Evolutionary conservation across 1,140 invertebrate genomes (phyloP).

Genomic region (Thalassaphorura encarpata): DNA sequence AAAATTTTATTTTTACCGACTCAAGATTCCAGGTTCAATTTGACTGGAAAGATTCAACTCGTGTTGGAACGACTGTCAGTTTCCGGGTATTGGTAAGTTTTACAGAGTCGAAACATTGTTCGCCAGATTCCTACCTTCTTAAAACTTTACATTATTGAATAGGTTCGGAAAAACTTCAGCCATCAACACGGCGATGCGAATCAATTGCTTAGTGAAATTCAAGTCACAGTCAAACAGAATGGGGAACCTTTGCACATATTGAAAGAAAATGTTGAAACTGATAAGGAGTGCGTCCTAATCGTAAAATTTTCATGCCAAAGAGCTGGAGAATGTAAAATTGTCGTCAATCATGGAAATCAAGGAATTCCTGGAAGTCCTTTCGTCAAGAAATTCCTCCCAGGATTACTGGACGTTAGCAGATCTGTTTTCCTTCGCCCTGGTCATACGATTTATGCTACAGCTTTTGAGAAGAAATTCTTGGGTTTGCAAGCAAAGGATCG

Average conservation of each 20-base stretch:
- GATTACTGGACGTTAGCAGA: neutral
- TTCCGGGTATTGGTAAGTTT: too few species aligned
- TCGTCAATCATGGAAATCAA: neutral
- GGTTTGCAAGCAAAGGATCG: neutral
- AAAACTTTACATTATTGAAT: too few species aligned
- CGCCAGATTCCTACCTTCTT: too few species aligned
- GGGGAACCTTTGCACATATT: neutral
- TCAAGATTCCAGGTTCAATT: too few species aligned
- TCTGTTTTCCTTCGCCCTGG: neutral
- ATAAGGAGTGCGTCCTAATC: neutral
- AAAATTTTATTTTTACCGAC: too few species aligned
- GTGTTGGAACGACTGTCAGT: too few species aligned
- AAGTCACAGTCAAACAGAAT: too few species aligned
- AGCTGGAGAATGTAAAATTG: neutral
- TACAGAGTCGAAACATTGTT: too few species aligned
- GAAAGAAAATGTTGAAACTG: neutral
- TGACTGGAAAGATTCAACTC: too few species aligned
- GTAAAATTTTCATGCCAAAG: neutral
- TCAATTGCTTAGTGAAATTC: too few species aligned
- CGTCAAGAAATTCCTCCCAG: neutral
- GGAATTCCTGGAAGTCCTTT: neutral
- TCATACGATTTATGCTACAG: neutral
- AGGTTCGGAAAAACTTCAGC: too few species aligned
- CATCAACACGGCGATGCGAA: too few species aligned
- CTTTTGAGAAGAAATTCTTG: neutral